Conservation (phyloP, 1,140 invertebrate genomes). For the Drosophila lacertosa region DNA sequence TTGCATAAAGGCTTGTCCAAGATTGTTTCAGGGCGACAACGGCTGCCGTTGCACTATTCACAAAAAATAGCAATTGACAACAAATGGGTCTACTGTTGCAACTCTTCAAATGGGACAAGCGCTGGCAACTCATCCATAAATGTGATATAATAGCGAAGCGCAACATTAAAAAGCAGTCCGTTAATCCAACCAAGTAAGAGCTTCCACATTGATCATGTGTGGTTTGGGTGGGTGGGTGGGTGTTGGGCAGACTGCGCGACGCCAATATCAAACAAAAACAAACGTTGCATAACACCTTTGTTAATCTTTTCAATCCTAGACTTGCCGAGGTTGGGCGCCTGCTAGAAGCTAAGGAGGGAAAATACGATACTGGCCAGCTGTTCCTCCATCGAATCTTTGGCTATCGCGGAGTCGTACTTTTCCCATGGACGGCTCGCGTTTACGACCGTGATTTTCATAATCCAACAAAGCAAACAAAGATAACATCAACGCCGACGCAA, state of each 20-base stretch:
- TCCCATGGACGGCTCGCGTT: constrained; percentile 97
- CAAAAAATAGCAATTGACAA: constrained; percentile 23
- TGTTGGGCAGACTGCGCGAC: constrained; percentile 10
- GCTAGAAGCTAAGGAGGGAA: constrained; percentile 93
- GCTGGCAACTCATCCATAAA: constrained; percentile 55
- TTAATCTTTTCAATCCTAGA: constrained; percentile 67
- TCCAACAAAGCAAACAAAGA: constrained; percentile 72
- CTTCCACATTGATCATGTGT: neutral
- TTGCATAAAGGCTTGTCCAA: constrained; percentile 66
- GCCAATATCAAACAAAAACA: constrained; percentile 23
- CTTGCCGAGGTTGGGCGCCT: constrained; percentile 87
- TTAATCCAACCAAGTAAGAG: constrained; percentile 65
- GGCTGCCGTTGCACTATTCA: constrained; percentile 30
- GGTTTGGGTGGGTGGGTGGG: neutral
- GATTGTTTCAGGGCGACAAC: constrained; percentile 23
- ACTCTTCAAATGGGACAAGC: constrained; percentile 66
- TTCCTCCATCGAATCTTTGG: constrained; percentile 98
- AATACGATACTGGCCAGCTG: constrained; percentile 97
- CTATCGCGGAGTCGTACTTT: constrained; percentile 97
- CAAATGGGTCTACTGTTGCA: constrained; percentile 67
- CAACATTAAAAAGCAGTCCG: constrained; percentile 63
- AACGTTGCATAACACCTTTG: constrained; percentile 40
- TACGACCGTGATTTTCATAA: constrained; percentile 94
- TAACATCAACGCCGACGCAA: constrained; percentile 73
- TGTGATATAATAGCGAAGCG: constrained; percentile 59